Evolutionary conservation across 2,888 invertebrate genomes (phyloP).

Genomic region (Trichopria drosophilae): DNA sequence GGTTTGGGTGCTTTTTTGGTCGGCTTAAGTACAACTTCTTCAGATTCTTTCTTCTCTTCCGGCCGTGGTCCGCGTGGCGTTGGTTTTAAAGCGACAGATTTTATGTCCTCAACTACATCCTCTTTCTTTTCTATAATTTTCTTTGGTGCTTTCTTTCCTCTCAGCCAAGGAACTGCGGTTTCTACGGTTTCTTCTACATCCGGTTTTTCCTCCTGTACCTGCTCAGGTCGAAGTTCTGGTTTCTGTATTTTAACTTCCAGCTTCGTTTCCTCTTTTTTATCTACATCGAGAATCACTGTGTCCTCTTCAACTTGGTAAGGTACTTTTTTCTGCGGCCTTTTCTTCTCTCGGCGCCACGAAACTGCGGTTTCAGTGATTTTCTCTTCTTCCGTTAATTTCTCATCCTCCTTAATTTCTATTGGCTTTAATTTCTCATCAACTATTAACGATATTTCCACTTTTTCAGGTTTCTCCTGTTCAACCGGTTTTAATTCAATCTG

Average conservation of each 20-base stretch:
- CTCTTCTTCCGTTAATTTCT: not conserved
- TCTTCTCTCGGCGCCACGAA: conserved; percentile 21
- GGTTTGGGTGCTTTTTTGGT: conserved; percentile 39
- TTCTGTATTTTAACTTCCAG: too few species aligned
- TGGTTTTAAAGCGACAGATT: conserved; percentile 38
- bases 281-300: conserved; percentile 34
- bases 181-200: conserved; percentile 40
- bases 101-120: conserved; percentile 42
- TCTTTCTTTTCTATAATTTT: too few species aligned
- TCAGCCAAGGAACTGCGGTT: conserved; percentile 44
- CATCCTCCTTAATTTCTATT: too few species aligned
- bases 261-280: too few species aligned
- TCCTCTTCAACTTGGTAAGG: conserved; percentile 45
- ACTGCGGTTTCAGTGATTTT: conserved; percentile 6
- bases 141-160: too few species aligned
- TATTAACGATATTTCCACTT: conserved; percentile 19
- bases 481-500: conserved; percentile 50
- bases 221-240: too few species aligned
- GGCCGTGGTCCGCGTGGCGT: conserved; percentile 42
- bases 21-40: conserved; percentile 45
- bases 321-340: conserved; percentile 29
- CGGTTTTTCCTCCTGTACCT: conserved; percentile 36
- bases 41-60: conserved; percentile 51
- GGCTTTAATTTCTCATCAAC: too few species aligned
- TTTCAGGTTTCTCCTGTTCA: conserved; percentile 29